These are phyloP conservation scores for Pocillopora verrucosa DNA, from an alignment of 64 coral and sea anemone species.

Conservation along the genomic window DNA sequence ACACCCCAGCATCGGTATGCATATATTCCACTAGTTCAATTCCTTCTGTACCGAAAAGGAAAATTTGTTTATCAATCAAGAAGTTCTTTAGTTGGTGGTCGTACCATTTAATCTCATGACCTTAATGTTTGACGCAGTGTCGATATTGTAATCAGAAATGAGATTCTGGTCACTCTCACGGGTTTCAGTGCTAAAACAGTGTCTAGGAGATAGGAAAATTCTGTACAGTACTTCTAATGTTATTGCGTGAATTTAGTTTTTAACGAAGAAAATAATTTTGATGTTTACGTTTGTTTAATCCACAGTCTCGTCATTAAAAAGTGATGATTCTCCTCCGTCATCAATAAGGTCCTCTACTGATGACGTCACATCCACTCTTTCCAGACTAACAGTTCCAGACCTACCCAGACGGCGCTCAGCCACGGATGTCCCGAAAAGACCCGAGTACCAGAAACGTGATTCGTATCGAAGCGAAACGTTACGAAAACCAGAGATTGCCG, in stretches of 20 bases:
- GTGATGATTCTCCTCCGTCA: conserved; percentile 1
- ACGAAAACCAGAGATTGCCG: conserved; percentile 29
- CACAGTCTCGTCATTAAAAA: conserved; percentile 3
- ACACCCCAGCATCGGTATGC: too few species aligned
- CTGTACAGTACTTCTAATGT: background rate
- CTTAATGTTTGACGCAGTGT: too few species aligned
- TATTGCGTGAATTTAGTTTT: background rate
- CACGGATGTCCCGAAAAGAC: background rate
- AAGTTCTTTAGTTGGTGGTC: too few species aligned
- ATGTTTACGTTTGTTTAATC: background rate
- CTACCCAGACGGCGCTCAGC: background rate
- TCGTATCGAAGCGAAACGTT: conserved; percentile 1
- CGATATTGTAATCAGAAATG: too few species aligned
- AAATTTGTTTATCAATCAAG: too few species aligned
- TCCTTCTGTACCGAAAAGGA: too few species aligned
- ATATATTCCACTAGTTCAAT: too few species aligned
- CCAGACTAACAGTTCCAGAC: conserved; percentile 17
- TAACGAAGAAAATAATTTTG: background rate
- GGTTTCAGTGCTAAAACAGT: too few species aligned
- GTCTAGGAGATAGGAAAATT: too few species aligned
- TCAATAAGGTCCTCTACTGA: background rate
- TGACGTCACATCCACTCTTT: conserved; percentile 5
- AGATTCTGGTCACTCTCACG: too few species aligned
- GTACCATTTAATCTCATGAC: too few species aligned
- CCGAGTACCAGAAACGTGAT: background rate